Conservation (phyloP, 30 jellyfish, hydroid and myxozoan species). For the Turritopsis rubra region DNA sequence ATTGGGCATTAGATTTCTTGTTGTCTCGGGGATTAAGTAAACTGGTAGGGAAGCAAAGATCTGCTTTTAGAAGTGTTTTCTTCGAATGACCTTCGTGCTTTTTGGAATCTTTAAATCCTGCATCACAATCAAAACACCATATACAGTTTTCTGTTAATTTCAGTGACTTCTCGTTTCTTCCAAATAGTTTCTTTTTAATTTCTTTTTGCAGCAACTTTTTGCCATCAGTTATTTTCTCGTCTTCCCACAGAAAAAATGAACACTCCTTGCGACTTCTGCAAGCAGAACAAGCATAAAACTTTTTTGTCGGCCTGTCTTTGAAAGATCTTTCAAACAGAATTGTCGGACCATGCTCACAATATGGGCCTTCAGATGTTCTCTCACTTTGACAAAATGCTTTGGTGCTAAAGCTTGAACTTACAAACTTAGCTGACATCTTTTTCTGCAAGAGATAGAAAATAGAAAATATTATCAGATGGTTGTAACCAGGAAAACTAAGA, state of each 20-base stretch:
- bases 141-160: neutral
- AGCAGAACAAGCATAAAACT: slow-evolving; percentile 90
- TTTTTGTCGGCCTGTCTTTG: slow-evolving; percentile 33
- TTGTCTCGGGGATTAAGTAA: slow-evolving; percentile 56
- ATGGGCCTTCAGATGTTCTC: neutral
- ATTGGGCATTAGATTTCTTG: slow-evolving; percentile 72
- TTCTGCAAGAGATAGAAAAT: neutral
- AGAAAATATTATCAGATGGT: neutral
- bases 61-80: slow-evolving; percentile 27
- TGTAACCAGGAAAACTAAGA: too few species aligned
- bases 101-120: neutral
- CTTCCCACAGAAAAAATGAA: slow-evolving; percentile 69
- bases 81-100: slow-evolving; percentile 37
- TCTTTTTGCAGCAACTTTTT: slow-evolving; percentile 34
- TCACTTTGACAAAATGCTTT: neutral
- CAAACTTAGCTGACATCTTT: neutral
- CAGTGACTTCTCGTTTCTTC: neutral
- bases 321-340: slow-evolving; percentile 68
- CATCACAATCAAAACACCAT: slow-evolving; percentile 56
- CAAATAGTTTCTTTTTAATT: neutral
- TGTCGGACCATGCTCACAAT: slow-evolving; percentile 54
- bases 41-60: slow-evolving; percentile 49
- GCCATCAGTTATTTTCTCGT: slow-evolving; percentile 70
- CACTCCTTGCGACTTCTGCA: slow-evolving; percentile 91
- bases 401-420: neutral